Evolutionary conservation across 2,113 vertebrate species (phyloP).

Genomic region (Notarius lentiginosus): DNA sequence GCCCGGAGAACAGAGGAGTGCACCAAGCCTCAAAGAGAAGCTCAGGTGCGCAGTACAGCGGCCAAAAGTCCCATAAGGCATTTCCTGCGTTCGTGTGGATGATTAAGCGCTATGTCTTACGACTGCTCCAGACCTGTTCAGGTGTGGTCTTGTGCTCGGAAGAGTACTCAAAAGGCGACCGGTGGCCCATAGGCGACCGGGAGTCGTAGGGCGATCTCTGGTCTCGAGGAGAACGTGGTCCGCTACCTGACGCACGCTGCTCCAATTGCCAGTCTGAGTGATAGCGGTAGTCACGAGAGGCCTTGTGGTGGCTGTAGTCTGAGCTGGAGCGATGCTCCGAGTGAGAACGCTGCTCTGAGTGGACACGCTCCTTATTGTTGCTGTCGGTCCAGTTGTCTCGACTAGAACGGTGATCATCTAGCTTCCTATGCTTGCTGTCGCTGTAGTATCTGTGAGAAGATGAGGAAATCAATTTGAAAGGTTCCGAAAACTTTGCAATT

Average conservation of each 20-base stretch:
- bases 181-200: slow-evolving; percentile 83
- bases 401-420: slow-evolving; percentile 85
- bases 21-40: slow-evolving; percentile 79
- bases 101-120: slow-evolving; percentile 91
- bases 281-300: slow-evolving; percentile 88
- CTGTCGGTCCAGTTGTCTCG: slow-evolving; percentile 88
- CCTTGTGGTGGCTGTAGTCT: slow-evolving; percentile 82
- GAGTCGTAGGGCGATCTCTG: slow-evolving; percentile 91
- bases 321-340: slow-evolving; percentile 78
- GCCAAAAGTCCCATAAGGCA: slow-evolving; percentile 94
- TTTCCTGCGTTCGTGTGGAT: slow-evolving; percentile 87
- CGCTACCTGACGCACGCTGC: slow-evolving; percentile 84
- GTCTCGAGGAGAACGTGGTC: slow-evolving; percentile 87
- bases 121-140: slow-evolving; percentile 92
- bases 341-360: slow-evolving; percentile 78
- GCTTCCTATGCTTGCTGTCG: slow-evolving; percentile 90
- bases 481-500: not conserved
- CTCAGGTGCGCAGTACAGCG: slow-evolving; percentile 78
- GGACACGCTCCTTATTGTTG: slow-evolving; percentile 81
- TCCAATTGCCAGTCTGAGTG: slow-evolving; percentile 95
- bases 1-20: slow-evolving; percentile 69
- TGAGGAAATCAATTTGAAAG: not conserved
- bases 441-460: slow-evolving; percentile 79
- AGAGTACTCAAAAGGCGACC: slow-evolving; percentile 93
- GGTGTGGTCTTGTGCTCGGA: slow-evolving; percentile 95